Conservation (phyloP, 2,888 invertebrate genomes). For the Limnephilus lunatus region DNA sequence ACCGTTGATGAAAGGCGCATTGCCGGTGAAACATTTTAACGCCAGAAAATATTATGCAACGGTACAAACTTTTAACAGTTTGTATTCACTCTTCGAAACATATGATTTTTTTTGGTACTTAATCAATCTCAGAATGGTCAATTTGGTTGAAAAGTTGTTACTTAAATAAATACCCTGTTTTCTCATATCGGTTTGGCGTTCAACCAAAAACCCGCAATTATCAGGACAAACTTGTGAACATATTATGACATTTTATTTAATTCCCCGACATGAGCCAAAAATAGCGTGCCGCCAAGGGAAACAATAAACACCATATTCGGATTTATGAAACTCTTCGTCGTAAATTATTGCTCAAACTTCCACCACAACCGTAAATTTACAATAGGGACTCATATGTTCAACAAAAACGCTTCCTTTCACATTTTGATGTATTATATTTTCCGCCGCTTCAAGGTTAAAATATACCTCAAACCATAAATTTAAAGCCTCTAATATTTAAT, state of each 20-base stretch:
- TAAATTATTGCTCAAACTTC: neutral
- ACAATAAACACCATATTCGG: neutral
- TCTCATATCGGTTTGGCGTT: neutral
- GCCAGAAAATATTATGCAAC: too few species aligned
- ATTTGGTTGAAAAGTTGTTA: too few species aligned
- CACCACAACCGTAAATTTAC: neutral
- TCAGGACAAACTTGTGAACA: neutral
- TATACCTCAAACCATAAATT: neutral
- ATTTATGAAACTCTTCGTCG: neutral
- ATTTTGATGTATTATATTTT: neutral
- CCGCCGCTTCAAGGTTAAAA: neutral
- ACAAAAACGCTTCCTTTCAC: neutral
- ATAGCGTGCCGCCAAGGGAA: neutral
- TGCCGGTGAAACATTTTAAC: too few species aligned
- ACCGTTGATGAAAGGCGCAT: too few species aligned
- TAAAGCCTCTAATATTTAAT: neutral
- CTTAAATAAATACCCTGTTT: too few species aligned
- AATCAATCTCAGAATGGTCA: too few species aligned
- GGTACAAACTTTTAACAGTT: too few species aligned
- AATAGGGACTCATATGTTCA: neutral
- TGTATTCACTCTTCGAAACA: too few species aligned
- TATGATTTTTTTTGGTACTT: too few species aligned
- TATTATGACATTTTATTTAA: neutral
- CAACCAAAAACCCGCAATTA: neutral
- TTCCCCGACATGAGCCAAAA: neutral